phyloP scores from a whole-genome alignment of 1,140 invertebrate species.

The Platyscapa corneri region DNA sequence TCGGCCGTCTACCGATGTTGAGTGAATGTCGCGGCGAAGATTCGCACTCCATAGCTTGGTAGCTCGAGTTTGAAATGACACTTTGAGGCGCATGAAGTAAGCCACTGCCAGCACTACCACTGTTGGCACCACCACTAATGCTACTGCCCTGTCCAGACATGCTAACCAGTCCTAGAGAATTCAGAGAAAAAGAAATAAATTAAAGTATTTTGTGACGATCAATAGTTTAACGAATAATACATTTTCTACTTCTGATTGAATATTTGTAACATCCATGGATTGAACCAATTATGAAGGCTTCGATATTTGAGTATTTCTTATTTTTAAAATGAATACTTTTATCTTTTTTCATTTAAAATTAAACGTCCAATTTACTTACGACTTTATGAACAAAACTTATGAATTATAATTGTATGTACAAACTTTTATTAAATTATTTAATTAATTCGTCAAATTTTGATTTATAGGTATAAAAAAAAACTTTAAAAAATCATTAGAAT shows the following conservation, averaged over 20 bases:
- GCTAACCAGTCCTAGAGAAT: conserved; percentile 73
- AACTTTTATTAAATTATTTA: no score
- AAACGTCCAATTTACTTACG: not conserved
- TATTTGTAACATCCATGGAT: not conserved
- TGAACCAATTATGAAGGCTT: not conserved
- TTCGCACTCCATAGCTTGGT: conserved; percentile 75
- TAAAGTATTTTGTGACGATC: not conserved
- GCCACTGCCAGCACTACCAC: conserved; percentile 62
- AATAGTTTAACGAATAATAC: not conserved
- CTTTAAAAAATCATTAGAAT: no score
- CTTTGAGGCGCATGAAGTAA: conserved; percentile 58
- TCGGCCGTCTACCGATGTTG: conserved; percentile 56
- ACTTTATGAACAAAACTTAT: no score
- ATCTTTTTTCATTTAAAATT: not conserved
- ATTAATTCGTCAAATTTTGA: no score
- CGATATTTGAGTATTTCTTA: not conserved
- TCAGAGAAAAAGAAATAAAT: conserved; percentile 33
- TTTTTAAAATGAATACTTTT: not conserved
- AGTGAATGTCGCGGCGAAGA: conserved; percentile 71
- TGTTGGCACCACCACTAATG: conserved; percentile 62
- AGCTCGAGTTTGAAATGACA: conserved; percentile 63
- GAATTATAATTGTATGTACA: no score
- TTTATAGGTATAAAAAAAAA: no score
- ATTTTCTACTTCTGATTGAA: not conserved
- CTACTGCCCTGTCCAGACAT: conserved; percentile 73